Evolutionary conservation across 2,797 vertebrate species (phyloP).

Genomic region (Triplophysa yarkandensis): DNA sequence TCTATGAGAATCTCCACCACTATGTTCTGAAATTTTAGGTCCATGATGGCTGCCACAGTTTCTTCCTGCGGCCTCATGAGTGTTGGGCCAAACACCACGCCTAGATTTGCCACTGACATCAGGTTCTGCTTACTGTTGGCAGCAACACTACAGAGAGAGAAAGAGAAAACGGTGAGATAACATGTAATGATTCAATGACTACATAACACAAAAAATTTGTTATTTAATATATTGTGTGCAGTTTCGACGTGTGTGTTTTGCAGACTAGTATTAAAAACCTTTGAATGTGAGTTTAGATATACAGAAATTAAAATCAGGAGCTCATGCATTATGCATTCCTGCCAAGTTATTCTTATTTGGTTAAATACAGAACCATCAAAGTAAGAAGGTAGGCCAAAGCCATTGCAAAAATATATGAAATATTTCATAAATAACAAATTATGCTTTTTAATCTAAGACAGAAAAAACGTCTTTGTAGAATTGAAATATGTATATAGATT

Average conservation of each 20-base stretch:
- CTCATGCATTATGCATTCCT: neutral
- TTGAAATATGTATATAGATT: too few relatives aligned
- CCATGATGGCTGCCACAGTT: conserved; percentile 97
- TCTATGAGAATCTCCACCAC: conserved; percentile 97
- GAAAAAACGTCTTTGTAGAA: too few relatives aligned
- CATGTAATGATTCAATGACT: conserved; percentile 2
- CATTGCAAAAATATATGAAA: too few relatives aligned
- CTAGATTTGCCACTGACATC: conserved; percentile 96
- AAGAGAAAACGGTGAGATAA: neutral
- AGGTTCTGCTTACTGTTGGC: conserved; percentile 84
- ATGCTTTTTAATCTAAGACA: too few relatives aligned
- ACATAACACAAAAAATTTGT: neutral
- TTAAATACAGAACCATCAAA: neutral
- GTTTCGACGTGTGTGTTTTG: neutral
- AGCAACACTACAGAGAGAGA: conserved; percentile 66
- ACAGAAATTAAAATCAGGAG: neutral
- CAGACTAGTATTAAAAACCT: neutral
- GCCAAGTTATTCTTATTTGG: neutral
- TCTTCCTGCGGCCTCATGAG: conserved; percentile 97
- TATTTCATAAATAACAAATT: conserved; percentile 1
- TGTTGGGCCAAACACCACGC: conserved; percentile 96
- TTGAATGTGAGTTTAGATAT: neutral
- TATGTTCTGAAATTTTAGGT: conserved; percentile 98
- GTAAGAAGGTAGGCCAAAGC: neutral
- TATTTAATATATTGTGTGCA: neutral